Evolutionary conservation across 2,797 vertebrate genomes (phyloP), one percentile per base, ranked within the genome.

Genomic region (Mus minutoides): DNA sequence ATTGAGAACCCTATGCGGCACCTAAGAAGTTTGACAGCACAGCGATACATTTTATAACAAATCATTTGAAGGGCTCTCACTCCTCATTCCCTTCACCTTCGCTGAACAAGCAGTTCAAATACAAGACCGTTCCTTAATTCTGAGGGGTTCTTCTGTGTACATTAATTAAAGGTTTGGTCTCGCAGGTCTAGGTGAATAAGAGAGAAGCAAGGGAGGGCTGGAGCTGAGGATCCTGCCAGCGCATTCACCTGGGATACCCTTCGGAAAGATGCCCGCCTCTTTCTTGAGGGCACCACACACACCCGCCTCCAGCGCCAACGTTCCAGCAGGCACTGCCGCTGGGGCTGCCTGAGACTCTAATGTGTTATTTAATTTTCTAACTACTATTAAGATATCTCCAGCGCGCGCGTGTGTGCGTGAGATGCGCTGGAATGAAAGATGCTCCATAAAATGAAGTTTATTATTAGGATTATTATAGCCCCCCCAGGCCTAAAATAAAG

Each of bases 381-480:
- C 87, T 92, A 92, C 94, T 82, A 79, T 58, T 95, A 83, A 88
- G 87, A 49, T 75, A 92, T 77, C 94, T 34, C 80, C 90, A 80
- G 87, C 64, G 21, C 34, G 24, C 31, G 21, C 31, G 31, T 22
- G 76, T 17, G 84, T 54, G 84, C 76, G 94, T 34, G 71, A 46
- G 88, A 93, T 90, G 95, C 92, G 67, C 86, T 94, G 91, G 86
- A 82, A 97, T 86, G 90, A 92, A 94, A 73, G 92, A 94, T 88
- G 91, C 87, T 73, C 90, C 97, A 92, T 94, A 85, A 95, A 93
- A 92, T 31, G 56, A 97, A 96, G 94, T 97, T 97, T 94, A 95
- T 97, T 93, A 97, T 77, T 95, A 93, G 82, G 43, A 73, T 69
- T 90, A 93, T 91, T 75, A 93, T 67, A 94, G 90, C 95, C 95